Percentiles rank a stretch among this genome's conserved stretches.
phyloP scores from a whole-genome alignment of 2,797 vertebrate species.

The Sylvia borin region DNA sequence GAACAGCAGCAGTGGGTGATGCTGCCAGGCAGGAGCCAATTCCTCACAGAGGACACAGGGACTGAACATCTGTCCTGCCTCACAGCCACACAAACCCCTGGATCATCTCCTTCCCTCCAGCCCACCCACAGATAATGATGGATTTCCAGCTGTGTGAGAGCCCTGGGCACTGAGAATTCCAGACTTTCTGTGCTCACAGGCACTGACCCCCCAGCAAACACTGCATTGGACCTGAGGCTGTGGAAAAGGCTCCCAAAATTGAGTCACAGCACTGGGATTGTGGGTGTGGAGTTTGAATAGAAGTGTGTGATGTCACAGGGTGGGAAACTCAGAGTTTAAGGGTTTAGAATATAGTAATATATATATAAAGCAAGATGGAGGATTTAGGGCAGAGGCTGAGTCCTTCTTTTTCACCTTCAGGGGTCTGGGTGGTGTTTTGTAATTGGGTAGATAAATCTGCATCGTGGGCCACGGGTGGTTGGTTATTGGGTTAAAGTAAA shows the following conservation, averaged over 20 bases:
- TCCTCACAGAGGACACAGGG: neutral
- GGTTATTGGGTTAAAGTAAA: neutral
- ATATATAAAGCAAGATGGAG: neutral
- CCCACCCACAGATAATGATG: rapidly evolving
- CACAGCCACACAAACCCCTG: neutral
- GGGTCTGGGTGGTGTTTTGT: neutral
- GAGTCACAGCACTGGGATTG: neutral
- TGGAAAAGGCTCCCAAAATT: neutral
- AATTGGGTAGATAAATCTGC: neutral
- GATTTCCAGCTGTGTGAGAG: neutral
- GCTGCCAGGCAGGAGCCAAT: neutral
- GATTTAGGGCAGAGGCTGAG: neutral
- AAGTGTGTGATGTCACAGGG: neutral
- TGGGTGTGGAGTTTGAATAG: neutral
- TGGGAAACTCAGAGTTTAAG: neutral
- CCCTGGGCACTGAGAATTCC: neutral
- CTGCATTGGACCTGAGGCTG: neutral
- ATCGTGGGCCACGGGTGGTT: rapidly evolving
- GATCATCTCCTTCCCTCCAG: neutral
- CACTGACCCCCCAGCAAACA: neutral
- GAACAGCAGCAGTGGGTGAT: neutral
- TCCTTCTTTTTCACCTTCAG: neutral
- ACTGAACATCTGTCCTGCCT: rapidly evolving
- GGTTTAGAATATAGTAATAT: neutral
- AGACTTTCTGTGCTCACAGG: neutral